Percentiles rank a stretch among this genome's conserved stretches.
phyloP scores from a whole-genome alignment of 2,888 invertebrate genomes.

The Drosophila picticornis region DNA sequence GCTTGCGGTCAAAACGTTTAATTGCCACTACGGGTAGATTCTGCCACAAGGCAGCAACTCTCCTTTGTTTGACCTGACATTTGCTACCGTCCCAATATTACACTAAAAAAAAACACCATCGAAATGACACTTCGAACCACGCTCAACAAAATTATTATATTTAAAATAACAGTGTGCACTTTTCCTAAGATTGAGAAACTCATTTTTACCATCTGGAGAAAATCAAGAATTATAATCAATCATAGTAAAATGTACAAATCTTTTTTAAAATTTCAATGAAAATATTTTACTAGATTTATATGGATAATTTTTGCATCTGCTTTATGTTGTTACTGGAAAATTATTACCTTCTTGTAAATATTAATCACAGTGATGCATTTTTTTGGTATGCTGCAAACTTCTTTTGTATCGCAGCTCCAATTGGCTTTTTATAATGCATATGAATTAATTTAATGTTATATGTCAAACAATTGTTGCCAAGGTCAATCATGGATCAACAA shows the following conservation, averaged over 20 bases:
- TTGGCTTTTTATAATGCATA: slow-evolving; percentile 8
- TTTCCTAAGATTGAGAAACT: neutral
- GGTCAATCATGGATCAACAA: slow-evolving; percentile 65
- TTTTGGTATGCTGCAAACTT: slow-evolving; percentile 35
- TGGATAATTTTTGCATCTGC: neutral
- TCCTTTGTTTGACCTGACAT: slow-evolving; percentile 61
- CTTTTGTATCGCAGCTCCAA: neutral
- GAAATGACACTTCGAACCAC: neutral
- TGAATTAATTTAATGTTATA: slow-evolving; percentile 30
- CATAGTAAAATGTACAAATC: neutral
- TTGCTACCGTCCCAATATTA: slow-evolving; percentile 42
- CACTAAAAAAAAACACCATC: neutral
- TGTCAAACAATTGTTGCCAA: slow-evolving; percentile 76
- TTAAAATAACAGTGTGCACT: neutral
- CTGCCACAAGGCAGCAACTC: slow-evolving; percentile 2
- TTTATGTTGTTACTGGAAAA: neutral
- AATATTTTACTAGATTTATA: neutral
- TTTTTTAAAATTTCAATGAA: neutral
- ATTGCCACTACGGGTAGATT: slow-evolving; percentile 56
- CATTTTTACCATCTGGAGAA: neutral
- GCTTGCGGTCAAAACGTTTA: slow-evolving; percentile 84
- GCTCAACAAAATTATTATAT: neutral
- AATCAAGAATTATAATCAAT: neutral
- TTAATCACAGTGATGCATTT: slow-evolving; percentile 21
- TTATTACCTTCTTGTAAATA: neutral